Evolutionary conservation across 2,113 vertebrate species (phyloP).

Genomic region (Parotia lawesii): DNA sequence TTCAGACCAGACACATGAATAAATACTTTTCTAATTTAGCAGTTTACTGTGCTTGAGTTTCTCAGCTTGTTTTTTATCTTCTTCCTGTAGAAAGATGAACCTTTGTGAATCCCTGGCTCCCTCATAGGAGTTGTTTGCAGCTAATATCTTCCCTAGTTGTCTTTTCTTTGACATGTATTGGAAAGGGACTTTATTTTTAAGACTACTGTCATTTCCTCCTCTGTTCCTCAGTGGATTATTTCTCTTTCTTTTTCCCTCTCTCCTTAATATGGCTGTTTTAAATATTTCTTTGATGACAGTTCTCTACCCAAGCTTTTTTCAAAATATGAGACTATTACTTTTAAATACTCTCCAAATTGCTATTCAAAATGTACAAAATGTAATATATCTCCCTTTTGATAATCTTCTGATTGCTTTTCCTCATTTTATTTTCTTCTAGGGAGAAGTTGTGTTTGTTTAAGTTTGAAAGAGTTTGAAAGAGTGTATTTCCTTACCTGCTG

Average conservation of each 20-base stretch:
- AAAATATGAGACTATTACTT: not conserved
- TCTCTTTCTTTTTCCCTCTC: not conserved
- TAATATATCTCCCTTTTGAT: not conserved
- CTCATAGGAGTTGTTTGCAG: constrained; percentile 1
- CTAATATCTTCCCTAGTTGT: not conserved
- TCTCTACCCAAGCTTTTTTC: not conserved
- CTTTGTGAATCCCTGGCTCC: not conserved
- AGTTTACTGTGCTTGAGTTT: not conserved
- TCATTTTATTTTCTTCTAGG: not conserved
- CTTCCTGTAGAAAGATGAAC: not conserved
- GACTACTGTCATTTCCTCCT: not conserved
- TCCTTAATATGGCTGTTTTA: not conserved
- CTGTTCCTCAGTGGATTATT: not conserved
- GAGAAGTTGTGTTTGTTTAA: not conserved
- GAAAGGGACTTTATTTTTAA: not conserved
- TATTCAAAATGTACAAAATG: not conserved
- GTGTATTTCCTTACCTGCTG: not conserved
- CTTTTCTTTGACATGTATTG: not conserved
- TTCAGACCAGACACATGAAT: not conserved
- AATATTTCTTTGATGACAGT: not conserved
- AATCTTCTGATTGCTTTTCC: not conserved
- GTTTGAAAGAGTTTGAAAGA: not conserved
- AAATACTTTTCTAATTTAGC: not conserved
- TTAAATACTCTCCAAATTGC: not conserved
- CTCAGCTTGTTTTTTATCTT: constrained; percentile 7